Conservation (phyloP, 2,888 invertebrate genomes). For the Athrips mouffetella region DNA sequence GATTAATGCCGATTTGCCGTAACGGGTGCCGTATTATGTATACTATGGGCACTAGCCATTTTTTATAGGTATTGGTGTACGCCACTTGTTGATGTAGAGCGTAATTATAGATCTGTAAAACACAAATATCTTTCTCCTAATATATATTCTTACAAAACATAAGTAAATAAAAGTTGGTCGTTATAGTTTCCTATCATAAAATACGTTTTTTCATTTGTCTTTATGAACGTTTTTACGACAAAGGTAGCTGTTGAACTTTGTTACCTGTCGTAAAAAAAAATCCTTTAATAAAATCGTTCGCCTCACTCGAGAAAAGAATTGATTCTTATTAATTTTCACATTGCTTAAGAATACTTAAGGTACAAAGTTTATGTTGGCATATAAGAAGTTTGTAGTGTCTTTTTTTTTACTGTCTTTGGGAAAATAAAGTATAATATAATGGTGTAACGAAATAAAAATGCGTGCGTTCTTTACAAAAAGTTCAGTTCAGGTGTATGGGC, state of each 20-base stretch:
- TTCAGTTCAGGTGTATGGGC: neutral
- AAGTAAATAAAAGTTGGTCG: constrained; percentile 16
- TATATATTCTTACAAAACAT: no score
- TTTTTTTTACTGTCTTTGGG: no score
- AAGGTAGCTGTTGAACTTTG: constrained; percentile 7
- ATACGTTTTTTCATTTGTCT: constrained; percentile 9
- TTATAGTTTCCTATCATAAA: neutral
- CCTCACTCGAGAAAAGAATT: constrained; percentile 4
- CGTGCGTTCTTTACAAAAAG: neutral
- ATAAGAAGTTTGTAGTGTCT: no score
- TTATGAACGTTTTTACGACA: constrained; percentile 9
- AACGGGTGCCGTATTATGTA: constrained; percentile 28
- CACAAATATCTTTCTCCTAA: no score
- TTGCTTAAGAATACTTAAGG: no score
- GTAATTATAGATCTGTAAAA: no score
- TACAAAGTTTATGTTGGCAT: no score
- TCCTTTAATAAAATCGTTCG: constrained; percentile 9
- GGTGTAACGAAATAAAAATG: no score
- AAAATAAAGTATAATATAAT: no score
- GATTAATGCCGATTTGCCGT: constrained; percentile 50
- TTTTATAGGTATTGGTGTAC: constrained; percentile 9
- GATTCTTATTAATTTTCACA: no score
- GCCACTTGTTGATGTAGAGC: constrained; percentile 42
- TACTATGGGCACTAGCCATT: neutral
- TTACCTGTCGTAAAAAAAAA: constrained; percentile 11